Evolutionary conservation across 2,113 vertebrate genomes (phyloP).

Genomic region (Brachypodius melanocephalos): DNA sequence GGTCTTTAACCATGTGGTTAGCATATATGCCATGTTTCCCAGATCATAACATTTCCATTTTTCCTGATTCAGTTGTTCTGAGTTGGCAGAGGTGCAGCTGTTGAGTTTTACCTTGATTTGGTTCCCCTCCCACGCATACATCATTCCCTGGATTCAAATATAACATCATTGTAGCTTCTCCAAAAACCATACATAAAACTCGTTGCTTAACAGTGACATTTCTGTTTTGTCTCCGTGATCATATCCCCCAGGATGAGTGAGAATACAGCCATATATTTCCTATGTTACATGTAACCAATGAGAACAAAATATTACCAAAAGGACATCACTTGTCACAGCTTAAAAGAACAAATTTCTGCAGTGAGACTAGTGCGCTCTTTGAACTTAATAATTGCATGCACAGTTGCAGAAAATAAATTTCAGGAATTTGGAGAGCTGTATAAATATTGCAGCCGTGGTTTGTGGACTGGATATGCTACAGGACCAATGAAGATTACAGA

Average conservation of each 20-base stretch:
- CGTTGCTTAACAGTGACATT: not conserved
- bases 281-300: not conserved
- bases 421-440: not conserved
- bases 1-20: not conserved
- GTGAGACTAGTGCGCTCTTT: not conserved
- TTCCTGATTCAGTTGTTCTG: not conserved
- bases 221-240: not conserved
- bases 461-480: slow-evolving; percentile 13
- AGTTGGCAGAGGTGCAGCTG: not conserved
- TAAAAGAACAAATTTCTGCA: not conserved
- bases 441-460: slow-evolving; percentile 57
- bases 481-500: not conserved
- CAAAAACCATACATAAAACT: not conserved
- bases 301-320: not conserved
- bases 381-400: not conserved
- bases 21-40: not conserved
- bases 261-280: not conserved
- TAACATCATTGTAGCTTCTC: not conserved
- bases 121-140: not conserved
- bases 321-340: not conserved
- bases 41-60: not conserved
- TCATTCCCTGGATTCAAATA: not conserved
- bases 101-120: not conserved
- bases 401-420: slow-evolving; percentile 23
- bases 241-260: not conserved